Conservation (phyloP, 1,140 invertebrate species). For the Ceratosolen fusciceps region DNA sequence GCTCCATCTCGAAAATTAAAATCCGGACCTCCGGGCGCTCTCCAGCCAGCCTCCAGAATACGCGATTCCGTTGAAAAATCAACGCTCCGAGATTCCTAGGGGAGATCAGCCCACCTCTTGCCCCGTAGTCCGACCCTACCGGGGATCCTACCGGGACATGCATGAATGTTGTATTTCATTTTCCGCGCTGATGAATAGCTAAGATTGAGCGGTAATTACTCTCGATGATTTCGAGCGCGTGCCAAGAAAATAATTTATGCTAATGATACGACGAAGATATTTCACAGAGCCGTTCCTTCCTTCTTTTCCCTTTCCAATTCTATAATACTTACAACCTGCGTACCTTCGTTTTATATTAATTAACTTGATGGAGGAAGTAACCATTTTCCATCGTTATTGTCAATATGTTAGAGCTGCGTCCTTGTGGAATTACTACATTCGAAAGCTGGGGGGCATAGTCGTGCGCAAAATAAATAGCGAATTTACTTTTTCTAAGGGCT, state of each 20-base stretch:
- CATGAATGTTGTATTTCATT: constrained; percentile 15
- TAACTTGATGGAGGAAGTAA: no score
- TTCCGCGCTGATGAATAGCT: not conserved
- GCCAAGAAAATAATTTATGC: not conserved
- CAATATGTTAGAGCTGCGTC: no score
- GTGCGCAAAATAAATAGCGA: no score
- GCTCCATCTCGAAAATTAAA: constrained; percentile 41
- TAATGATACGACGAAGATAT: not conserved
- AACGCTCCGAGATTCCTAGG: not conserved
- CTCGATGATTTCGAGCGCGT: not conserved
- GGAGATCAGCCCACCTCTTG: no score
- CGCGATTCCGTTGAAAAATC: constrained; percentile 6
- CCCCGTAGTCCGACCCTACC: no score
- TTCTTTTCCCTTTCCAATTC: not conserved
- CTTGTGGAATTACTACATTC: no score
- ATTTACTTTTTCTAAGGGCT: no score
- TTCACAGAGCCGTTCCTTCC: not conserved
- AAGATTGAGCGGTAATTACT: not conserved
- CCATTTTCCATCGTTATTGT: no score
- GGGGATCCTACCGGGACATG: not conserved
- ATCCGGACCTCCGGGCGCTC: not conserved
- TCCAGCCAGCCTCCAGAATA: not conserved
- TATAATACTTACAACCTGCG: no score
- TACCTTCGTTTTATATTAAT: no score
- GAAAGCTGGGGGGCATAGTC: no score